phyloP scores from a whole-genome alignment of 2,113 vertebrate genomes.

The Gracilinanus agilis region DNA sequence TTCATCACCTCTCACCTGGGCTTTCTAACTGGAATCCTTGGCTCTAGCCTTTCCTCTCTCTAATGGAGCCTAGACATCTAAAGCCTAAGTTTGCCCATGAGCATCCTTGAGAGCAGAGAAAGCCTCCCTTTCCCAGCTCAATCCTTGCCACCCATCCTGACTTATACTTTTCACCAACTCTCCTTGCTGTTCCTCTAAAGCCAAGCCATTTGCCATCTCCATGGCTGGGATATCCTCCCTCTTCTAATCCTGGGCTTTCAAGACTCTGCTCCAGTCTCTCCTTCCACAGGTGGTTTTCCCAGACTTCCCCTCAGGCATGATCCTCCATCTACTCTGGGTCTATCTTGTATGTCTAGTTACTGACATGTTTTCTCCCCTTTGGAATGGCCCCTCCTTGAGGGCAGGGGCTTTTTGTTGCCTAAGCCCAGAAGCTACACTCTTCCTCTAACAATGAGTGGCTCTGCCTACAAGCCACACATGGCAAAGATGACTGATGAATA shows the following conservation, averaged over 20 bases:
- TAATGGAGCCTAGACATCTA: too few relatives aligned
- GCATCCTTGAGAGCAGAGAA: background rate
- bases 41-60: too few relatives aligned
- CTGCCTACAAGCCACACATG: background rate
- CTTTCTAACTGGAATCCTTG: too few relatives aligned
- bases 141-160: too few relatives aligned
- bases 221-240: background rate
- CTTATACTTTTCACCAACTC: background rate
- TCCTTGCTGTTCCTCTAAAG: background rate
- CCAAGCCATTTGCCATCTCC: background rate
- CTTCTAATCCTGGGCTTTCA: background rate
- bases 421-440: background rate
- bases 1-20: background rate
- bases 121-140: background rate
- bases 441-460: background rate
- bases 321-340: accelerated
- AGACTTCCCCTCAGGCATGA: background rate
- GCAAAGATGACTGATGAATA: background rate
- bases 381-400: background rate
- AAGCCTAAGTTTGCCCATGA: background rate
- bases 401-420: background rate
- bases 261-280: too few relatives aligned
- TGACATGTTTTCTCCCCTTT: background rate
- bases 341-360: background rate
- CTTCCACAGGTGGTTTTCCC: background rate